Conservation (phyloP, 2,113 vertebrate genomes). For the Odontesthes bonariensis region DNA sequence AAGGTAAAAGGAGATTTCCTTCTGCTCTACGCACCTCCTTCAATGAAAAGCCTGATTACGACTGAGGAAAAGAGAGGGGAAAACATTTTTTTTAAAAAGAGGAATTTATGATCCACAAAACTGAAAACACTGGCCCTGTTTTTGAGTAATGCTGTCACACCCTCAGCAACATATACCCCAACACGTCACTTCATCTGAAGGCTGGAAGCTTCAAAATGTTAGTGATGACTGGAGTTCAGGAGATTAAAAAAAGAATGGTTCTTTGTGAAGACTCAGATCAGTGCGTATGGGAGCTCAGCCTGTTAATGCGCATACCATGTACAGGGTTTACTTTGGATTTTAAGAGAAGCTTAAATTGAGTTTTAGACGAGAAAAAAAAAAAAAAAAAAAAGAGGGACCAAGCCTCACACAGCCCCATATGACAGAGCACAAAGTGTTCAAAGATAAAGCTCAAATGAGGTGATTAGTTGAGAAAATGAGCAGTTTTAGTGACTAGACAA, state of each 20-base stretch:
- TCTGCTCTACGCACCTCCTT: not conserved
- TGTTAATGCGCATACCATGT: constrained; percentile 57
- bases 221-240: constrained; percentile 6
- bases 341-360: constrained; percentile 26
- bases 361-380: constrained; percentile 6
- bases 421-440: not conserved
- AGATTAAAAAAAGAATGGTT: constrained; percentile 54
- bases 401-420: not conserved
- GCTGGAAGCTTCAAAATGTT: constrained; percentile 22
- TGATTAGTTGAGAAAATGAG: not conserved
- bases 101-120: not conserved
- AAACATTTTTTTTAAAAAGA: not conserved
- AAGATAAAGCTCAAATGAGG: not conserved
- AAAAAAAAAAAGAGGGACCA: not conserved
- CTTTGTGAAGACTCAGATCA: constrained; percentile 57
- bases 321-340: constrained; percentile 48
- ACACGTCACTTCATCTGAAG: not conserved
- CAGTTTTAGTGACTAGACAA: not conserved
- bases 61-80: not conserved
- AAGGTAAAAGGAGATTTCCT: not conserved
- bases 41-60: not conserved
- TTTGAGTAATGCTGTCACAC: not conserved
- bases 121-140: not conserved
- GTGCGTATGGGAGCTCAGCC: constrained; percentile 42
- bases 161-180: not conserved